Evolutionary conservation across 2,797 vertebrate species (phyloP), one percentile per base, ranked within the genome.

Genomic region (Rhinella marina): DNA sequence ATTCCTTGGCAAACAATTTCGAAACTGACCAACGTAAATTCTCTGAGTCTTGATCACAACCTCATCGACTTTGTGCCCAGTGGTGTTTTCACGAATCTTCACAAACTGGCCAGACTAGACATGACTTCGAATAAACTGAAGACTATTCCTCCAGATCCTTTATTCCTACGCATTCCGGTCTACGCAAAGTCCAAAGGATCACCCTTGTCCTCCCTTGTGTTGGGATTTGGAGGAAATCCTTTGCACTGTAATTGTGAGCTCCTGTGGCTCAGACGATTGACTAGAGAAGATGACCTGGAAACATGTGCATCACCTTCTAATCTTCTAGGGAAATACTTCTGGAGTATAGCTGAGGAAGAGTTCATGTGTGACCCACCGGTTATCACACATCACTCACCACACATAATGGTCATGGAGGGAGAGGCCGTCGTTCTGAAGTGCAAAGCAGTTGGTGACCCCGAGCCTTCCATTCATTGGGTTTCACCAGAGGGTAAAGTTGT

Each of bases 61-160:
- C 96, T 98, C 59, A 97, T 97, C 19, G 96, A 97, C 87, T 95
- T 95, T 52, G 96, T 98, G 52, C 96, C 96, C 0, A 95, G 97
- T 85, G 97, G 97, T 0, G 96, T 97, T 54, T 98, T 97, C 92
- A 96, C 96, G 2, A 96, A 97, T 90, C 93, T 97, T 2, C 96
- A 97, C 92, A 97, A 97, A 88, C 91, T 98, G 8, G 96, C 96
- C 0, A 94, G 97, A 23, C 62, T 98, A 48, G 97, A 98, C 91
- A 97, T 98, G 97, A 98, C 97, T 0, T 98, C 97, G 78, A 98
- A 98, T 92, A 97, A 97, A 90, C 64, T 98, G 48, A 97, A 97
- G 88, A 97, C 97, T 92, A 97, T 98, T 75, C 97, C 97, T 0
- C 97, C 97, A 0, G 97, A 98, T 7, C 97, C 97, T 0, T 86